phyloP scores from a whole-genome alignment of 2,797 vertebrate species.

The Rallus crepitans region DNA sequence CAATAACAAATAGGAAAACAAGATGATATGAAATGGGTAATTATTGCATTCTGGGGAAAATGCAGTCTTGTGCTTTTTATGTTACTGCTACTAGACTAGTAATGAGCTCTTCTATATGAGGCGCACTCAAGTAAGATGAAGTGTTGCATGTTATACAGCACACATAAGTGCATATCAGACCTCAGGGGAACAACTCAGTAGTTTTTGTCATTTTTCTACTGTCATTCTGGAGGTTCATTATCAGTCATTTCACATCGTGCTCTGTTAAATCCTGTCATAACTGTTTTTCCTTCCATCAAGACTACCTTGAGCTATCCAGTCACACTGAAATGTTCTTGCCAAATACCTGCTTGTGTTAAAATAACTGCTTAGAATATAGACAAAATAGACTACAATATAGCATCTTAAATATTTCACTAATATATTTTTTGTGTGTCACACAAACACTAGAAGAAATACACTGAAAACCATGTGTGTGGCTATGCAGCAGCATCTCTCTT shows the following conservation, averaged over 20 bases:
- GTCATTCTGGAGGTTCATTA: background rate
- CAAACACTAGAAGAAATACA: background rate
- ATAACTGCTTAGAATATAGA: background rate
- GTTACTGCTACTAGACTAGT: background rate
- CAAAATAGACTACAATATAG: fast-evolving
- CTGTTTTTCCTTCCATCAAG: background rate
- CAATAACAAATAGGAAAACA: background rate
- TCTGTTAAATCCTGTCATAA: background rate
- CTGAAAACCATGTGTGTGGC: background rate
- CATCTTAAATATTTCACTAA: background rate
- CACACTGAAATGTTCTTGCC: background rate
- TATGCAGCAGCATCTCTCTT: background rate
- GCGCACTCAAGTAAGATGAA: background rate
- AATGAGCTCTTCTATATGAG: background rate
- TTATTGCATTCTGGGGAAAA: background rate
- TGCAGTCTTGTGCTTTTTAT: background rate
- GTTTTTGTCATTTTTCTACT: background rate
- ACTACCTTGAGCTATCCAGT: background rate
- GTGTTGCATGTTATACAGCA: background rate
- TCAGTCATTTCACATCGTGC: background rate
- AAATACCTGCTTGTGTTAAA: background rate
- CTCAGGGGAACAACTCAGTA: background rate
- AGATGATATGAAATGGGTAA: background rate
- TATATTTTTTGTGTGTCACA: background rate
- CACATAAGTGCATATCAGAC: background rate